Evolutionary conservation across 1,140 invertebrate species (phyloP).

Genomic region (Drosophila mauritiana): DNA sequence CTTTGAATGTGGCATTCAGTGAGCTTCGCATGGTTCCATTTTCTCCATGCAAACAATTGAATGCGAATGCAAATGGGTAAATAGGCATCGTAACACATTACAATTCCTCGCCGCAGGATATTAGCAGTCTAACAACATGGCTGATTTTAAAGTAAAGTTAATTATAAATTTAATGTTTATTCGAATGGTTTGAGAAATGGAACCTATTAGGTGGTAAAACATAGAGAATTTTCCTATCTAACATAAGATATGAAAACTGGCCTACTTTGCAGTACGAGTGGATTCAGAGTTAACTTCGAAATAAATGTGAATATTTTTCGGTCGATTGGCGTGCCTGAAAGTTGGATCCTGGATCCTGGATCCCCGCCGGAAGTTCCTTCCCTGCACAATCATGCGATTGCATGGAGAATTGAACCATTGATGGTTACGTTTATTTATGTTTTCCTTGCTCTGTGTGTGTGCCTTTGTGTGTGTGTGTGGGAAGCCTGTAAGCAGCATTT

Average conservation of each 20-base stretch:
- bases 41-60: slow-evolving; percentile 13
- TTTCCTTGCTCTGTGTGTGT: slow-evolving; percentile 36
- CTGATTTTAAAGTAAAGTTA: background rate
- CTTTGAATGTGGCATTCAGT: slow-evolving; percentile 5
- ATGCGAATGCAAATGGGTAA: background rate
- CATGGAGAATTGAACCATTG: slow-evolving; percentile 68
- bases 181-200: background rate
- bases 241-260: too few relatives aligned
- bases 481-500: slow-evolving; percentile 67
- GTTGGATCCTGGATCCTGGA: background rate
- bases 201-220: background rate
- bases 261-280: background rate
- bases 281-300: slow-evolving; percentile 44
- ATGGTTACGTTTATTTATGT: slow-evolving; percentile 70
- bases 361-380: background rate
- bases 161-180: background rate
- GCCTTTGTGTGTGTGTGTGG: slow-evolving; percentile 28
- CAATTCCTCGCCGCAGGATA: background rate
- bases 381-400: slow-evolving; percentile 40
- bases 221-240: background rate
- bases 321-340: slow-evolving; percentile 8
- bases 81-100: background rate
- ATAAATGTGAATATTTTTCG: slow-evolving; percentile 50
- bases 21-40: background rate
- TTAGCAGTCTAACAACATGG: background rate